Evolutionary conservation across 1,140 invertebrate genomes (phyloP).

Genomic region (Popillia japonica): DNA sequence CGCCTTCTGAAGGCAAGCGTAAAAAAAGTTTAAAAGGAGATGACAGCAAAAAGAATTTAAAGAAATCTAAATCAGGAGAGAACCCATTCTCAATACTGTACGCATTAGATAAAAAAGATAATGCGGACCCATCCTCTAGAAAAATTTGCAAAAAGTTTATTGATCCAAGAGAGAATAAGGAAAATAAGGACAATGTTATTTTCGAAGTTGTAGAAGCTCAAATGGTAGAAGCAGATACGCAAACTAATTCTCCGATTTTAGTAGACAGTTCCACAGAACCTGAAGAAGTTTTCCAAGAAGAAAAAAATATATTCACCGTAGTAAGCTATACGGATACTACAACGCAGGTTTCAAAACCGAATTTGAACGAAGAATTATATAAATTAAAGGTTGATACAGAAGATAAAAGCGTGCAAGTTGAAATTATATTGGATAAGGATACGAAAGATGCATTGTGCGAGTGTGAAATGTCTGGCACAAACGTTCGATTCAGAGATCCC

Average conservation of each 20-base stretch:
- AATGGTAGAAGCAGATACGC: slow-evolving; percentile 7
- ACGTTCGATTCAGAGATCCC: too few species aligned
- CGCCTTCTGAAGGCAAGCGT: background rate
- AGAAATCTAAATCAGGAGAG: background rate
- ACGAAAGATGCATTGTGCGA: background rate
- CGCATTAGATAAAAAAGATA: background rate
- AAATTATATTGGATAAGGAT: background rate
- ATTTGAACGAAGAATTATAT: background rate
- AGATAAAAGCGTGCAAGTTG: background rate
- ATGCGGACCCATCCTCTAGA: background rate
- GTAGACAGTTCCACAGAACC: slow-evolving; percentile 3
- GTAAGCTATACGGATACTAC: background rate
- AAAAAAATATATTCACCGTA: background rate
- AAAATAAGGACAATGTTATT: slow-evolving; percentile 8
- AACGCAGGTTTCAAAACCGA: background rate
- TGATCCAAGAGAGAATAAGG: background rate
- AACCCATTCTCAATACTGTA: background rate
- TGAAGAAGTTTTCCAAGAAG: background rate
- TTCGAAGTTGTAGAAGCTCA: background rate
- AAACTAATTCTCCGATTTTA: background rate
- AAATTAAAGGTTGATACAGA: background rate
- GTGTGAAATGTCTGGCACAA: background rate
- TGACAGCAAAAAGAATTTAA: slow-evolving; percentile 12
- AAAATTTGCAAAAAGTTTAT: background rate
- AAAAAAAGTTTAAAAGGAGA: background rate